Evolutionary conservation across 2,888 invertebrate genomes (phyloP).

Genomic region (Scaptomyza flava): DNA sequence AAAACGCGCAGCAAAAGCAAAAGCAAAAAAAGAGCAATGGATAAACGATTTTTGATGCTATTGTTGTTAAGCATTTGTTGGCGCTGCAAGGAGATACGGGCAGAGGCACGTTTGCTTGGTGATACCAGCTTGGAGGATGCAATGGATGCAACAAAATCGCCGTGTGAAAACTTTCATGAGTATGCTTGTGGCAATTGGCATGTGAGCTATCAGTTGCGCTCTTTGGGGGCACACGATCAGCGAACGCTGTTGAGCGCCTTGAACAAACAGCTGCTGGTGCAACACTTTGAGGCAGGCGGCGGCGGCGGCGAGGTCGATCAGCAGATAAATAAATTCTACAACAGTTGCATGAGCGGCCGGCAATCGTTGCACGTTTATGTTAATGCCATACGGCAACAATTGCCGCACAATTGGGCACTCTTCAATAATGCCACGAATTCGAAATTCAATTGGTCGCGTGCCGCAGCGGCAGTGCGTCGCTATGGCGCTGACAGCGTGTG

Average conservation of each 20-base stretch:
- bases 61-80: background rate
- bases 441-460: constrained; percentile 69
- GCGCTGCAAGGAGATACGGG: background rate
- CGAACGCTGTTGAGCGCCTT: constrained; percentile 64
- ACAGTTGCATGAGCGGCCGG: constrained; percentile 60
- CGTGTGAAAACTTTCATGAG: constrained; percentile 93
- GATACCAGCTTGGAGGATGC: constrained; percentile 17
- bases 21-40: background rate
- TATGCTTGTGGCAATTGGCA: constrained; percentile 94
- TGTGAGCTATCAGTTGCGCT: constrained; percentile 47
- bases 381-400: constrained; percentile 57
- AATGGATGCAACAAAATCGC: constrained; percentile 85
- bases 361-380: constrained; percentile 65
- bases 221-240: constrained; percentile 69
- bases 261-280: constrained; percentile 68
- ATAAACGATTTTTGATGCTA: background rate
- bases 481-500: constrained; percentile 75
- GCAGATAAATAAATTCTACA: constrained; percentile 57
- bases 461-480: constrained; percentile 74
- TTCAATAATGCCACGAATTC: constrained; percentile 46
- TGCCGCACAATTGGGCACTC: constrained; percentile 71
- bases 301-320: constrained; percentile 1
- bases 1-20: background rate
- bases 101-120: background rate
- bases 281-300: constrained; percentile 50